Base-by-base conservation (phyloP, 1,140 invertebrate genomes). In the Harpegnathos saltator region DNA sequence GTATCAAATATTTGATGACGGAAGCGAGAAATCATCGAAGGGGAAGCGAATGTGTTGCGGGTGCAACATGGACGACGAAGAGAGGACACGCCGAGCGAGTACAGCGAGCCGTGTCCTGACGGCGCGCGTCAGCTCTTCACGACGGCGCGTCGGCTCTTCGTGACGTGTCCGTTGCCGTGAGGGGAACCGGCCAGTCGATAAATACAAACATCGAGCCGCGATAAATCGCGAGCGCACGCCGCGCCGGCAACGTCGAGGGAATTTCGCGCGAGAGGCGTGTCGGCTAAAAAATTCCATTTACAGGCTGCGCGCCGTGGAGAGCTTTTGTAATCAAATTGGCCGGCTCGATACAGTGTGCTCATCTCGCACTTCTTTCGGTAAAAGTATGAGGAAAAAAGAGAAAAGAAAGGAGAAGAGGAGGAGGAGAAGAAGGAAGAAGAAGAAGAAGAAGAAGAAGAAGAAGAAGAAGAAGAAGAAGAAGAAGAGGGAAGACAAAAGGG, bases 271-370 rank as follows among this genome's bases (percentile, higher is more conserved):
- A n/a, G n/a, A 44, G 19, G 63, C 19, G 33, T n/a, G 22, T 11
- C 11, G 24, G 38, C 24, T 75, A 58, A 78, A 78, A 78, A 78
- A 78, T 78, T 69, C 52, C 63, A 78, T 78, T 80, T 69, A 52
- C 22, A 71, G 17, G 22, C 17, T 19, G 50, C n/a, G n/a, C n/a
- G n/a, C 52, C 24, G 75, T n/a, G 9, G 3, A 78, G 38, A 78
- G 33, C 22, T 69, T 58, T 44, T 9, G 63, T 69, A 78, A 69
- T 69, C 52, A 78, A 78, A 78, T 78, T 69, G 63, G 19, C 63
- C 24, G 19, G 33, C 29, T 33, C 19, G 17, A 48, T 26, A 24
- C 24, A 17, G 22, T 26, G 52, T 22, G 12, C 54, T 9, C n/a
- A 19, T 52, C 14, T 29, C 29, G 63, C 52, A 58, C 22, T 15